Base-by-base conservation (phyloP, 2,797 vertebrate genomes). In the Neostethus bicornis region DNA sequence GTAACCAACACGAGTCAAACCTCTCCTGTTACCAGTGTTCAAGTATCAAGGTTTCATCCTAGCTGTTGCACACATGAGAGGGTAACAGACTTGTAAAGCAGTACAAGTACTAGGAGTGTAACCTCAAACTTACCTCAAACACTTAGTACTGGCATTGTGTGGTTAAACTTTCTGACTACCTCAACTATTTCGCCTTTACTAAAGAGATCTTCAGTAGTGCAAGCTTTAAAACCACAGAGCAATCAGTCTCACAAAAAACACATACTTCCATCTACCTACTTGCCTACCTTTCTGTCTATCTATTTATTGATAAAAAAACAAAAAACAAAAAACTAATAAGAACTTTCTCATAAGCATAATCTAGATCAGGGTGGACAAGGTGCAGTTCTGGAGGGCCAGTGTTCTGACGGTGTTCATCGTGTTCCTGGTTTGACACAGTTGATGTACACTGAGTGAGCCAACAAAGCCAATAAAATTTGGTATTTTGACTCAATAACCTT, bases 71-170 rank as follows among this genome's bases (percentile, higher is more conserved):
- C 42, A 64, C 53, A 44, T 24, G 37, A 62, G 38, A 49, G n/a
- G 38, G 50, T 23, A 14, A 65, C 28, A 44, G 48, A 81, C 53
- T 45, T 66, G 49, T 61, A 54, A 49, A 31, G 13, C 19, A 49
- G 41, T 16, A 25, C 29, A 74, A 55, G 63, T 24, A 42, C 41
- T 62, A 41, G 35, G 54, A 57, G 13, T 7, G 14, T 12, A 73
- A 76, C 80, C 65, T 73, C 61, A 77, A 58, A 70, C 70, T 51
- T 51, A 75, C 73, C 75, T 17, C 50, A 53, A 64, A 39, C 55
- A 61, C 61, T 74, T 53, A 46, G 20, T 56, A 38, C 26, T 71
- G 42, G 38, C 29, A 65, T 75, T 48, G 44, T 76, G 67, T 60
- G 64, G 73, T 66, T 48, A 23, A 24, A 66, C 24, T 19, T 57